Evolutionary conservation across 2,888 invertebrate genomes (phyloP).

Genomic region (Leptinotarsa tumamoca): DNA sequence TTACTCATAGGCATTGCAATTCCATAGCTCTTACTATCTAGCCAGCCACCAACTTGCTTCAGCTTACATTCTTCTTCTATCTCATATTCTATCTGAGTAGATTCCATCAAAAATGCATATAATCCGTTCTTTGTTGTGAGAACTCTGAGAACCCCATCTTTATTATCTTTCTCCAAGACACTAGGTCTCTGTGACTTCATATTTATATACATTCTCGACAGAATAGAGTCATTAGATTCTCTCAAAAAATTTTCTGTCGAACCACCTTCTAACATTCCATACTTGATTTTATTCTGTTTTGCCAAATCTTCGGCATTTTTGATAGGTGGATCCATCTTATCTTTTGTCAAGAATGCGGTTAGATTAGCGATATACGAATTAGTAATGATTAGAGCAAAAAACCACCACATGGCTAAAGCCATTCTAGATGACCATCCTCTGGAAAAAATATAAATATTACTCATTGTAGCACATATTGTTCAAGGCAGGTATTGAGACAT

Average conservation of each 20-base stretch:
- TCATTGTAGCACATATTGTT: too few relatives aligned
- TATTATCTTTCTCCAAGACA: constrained; percentile 85
- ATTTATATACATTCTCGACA: constrained; percentile 56
- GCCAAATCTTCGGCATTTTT: constrained; percentile 92
- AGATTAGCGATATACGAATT: constrained; percentile 96
- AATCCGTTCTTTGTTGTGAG: constrained; percentile 79
- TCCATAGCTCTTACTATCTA: constrained; percentile 94
- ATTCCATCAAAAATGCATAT: constrained; percentile 98
- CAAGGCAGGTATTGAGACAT: too few relatives aligned
- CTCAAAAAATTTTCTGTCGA: constrained; percentile 92
- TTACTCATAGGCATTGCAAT: constrained; percentile 91
- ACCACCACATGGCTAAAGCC: constrained; percentile 93
- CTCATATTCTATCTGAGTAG: constrained; percentile 92
- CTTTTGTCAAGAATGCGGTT: constrained; percentile 92
- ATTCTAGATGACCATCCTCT: constrained; percentile 91
- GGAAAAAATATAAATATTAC: constrained; percentile 28
- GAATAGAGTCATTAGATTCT: constrained; percentile 67
- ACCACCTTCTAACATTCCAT: constrained; percentile 86
- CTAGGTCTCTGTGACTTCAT: constrained; percentile 87
- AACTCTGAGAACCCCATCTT: constrained; percentile 89
- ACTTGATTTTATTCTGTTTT: constrained; percentile 95
- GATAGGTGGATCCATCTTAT: constrained; percentile 88
- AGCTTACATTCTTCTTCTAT: constrained; percentile 87
- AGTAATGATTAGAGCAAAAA: constrained; percentile 88
- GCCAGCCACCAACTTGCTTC: constrained; percentile 81